Base-by-base conservation (phyloP, 2,113 vertebrate genomes). In the Tupaia chinensis region DNA sequence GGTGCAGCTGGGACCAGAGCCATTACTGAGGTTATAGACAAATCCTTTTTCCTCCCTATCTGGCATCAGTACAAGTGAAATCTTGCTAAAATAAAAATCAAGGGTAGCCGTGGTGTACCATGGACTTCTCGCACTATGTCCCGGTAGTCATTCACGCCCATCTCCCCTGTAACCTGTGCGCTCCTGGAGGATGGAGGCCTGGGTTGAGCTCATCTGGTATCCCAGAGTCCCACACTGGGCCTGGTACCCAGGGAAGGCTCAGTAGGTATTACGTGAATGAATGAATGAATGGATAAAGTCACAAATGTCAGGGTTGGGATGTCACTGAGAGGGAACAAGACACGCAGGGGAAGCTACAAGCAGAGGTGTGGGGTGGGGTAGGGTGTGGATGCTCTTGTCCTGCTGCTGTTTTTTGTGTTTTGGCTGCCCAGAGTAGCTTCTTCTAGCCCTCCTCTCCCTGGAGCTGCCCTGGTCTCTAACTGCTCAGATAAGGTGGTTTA, bases 331-430 rank as follows among this genome's bases (percentile, higher is more conserved):
- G 63, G 78, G 84, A 68, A 25, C 9, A 27, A 65, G 66, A n/a
- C 25, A 27, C 6, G 5, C 32, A 63, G 14, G 22, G 77, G 29
- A 53, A 65, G n/a, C 34, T 63, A 58, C 58, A 60, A 32, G 32
- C 84, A 56, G 74, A 84, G 44, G 53, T 54, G 17, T 32, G 56
- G 63, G 23, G 66, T 3, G 44, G 27, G 16, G 16, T 23, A 27
- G 9, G 0, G 9, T 2, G 3, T 25, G 23, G 29, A 9, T 0
- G 1, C 2, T 7, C 4, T 1, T 6, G 29, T 27, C 17, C 9
- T 34, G 53, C 17, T 7, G 23, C 58, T 70, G 13, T 53, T 81
- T 77, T 61, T 19, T 44, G 23, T 22, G 2, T 74, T 69, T 91
- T 78, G 84, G 65, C 78, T 90, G 27, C 23, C 77, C 34, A 29